phyloP scores from a whole-genome alignment of 2,797 vertebrate species.

The Periophthalmus magnuspinnatus region DNA sequence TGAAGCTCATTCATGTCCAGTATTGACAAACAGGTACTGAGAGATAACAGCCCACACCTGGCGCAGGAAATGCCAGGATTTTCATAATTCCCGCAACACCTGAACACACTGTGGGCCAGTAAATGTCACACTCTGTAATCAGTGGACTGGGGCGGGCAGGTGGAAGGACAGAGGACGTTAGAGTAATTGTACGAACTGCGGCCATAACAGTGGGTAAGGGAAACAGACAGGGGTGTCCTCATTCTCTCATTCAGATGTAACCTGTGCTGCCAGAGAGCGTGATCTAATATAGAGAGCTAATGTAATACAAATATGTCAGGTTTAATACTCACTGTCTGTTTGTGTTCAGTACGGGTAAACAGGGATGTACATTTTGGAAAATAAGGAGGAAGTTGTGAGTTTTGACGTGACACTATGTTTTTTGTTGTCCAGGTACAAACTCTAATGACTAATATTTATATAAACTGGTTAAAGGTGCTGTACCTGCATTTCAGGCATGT shows the following conservation, averaged over 20 bases:
- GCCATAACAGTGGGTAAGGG: slow-evolving; percentile 38
- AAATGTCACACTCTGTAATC: slow-evolving; percentile 35
- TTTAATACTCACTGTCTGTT: background rate
- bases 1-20: background rate
- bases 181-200: slow-evolving; percentile 48
- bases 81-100: slow-evolving; percentile 6
- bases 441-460: too few relatives aligned
- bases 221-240: slow-evolving; percentile 52
- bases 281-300: background rate
- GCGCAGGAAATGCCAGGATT: background rate
- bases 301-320: background rate
- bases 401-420: too few relatives aligned
- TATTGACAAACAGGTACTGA: background rate
- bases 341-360: background rate
- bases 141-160: slow-evolving; percentile 17
- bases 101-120: slow-evolving; percentile 20
- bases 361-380: background rate
- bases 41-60: slow-evolving; percentile 9
- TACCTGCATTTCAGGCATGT: too few relatives aligned
- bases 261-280: slow-evolving; percentile 8
- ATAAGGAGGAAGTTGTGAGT: too few relatives aligned
- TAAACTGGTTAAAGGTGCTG: too few relatives aligned
- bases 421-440: too few relatives aligned
- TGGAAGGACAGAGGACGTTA: background rate
- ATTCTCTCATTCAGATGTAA: slow-evolving; percentile 57